Base-by-base conservation (phyloP, 2,113 vertebrate genomes). In the Manacus vitellinus region DNA sequence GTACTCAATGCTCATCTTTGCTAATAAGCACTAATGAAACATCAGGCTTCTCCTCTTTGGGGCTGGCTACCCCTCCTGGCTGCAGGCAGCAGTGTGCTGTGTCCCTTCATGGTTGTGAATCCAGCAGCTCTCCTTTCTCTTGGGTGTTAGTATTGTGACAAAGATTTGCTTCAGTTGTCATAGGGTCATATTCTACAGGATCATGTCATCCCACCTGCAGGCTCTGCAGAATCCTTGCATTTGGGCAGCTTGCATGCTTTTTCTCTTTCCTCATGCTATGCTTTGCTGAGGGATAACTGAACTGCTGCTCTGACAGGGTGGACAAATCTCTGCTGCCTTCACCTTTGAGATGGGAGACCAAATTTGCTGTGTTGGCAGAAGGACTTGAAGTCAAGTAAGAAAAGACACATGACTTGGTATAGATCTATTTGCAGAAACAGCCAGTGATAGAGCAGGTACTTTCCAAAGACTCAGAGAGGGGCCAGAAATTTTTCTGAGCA, bases 391-490 rank as follows among this genome's bases (percentile, higher is more conserved):
- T 46, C 52, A 37, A 75, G 49, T 76, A 81, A 89, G 67, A 68
- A 84, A 86, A 88, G 68, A 68, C 25, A 63, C 39, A 9, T 65
- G 85, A 77, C 49, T 68, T 74, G 56, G 44, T 74, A 65, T 27
- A 88, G 75, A 58, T 72, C 68, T 84, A 77, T 92, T 77, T 94
- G 79, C 76, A 92, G 90, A 76, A 92, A 73, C 88, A 59, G 75
- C 22, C 73, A 59, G 59, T 51, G 68, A 74, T 70, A 77, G 16
- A 78, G 68, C 80, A 92, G 94, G 88, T 96, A 92, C 91, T 94
- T 96, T 96, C 94, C 92, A 86, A 68, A 90, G 59, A 89, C 15
- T 37, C 47, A 75, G 65, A 85, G 85, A 92, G 62, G 54, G 30
- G 35, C 10, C 23, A 75, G 56, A 91, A 90, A 19, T 37, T 41